Conservation (phyloP, 2,888 invertebrate species). For the Drosophila diplacantha region DNA sequence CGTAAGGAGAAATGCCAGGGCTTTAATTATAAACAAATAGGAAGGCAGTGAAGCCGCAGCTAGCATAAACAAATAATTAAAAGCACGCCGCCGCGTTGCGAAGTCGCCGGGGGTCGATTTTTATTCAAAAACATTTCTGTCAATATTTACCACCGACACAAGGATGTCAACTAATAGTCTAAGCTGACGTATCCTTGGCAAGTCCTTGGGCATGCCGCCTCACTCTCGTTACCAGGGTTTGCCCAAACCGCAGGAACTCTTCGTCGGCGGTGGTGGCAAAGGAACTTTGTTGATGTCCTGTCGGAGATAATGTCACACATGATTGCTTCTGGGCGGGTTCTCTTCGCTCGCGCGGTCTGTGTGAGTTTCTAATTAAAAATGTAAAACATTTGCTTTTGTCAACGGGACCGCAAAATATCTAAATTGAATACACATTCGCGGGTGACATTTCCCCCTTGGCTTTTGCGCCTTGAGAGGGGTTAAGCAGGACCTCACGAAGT, state of each 20-base stretch:
- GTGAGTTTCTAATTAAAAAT: constrained; percentile 71
- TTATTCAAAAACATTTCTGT: constrained; percentile 59
- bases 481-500: constrained; percentile 1
- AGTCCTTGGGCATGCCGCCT: constrained; percentile 51
- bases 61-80: constrained; percentile 70
- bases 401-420: constrained; percentile 33
- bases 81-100: constrained; percentile 56
- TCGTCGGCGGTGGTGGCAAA: constrained; percentile 22
- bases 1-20: constrained; percentile 13
- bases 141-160: constrained; percentile 61
- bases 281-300: constrained; percentile 48
- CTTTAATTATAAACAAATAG: constrained; percentile 73
- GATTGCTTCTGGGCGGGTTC: constrained; percentile 39
- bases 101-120: constrained; percentile 59
- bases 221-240: constrained; percentile 39
- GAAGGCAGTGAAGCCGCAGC: constrained; percentile 47
- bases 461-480: constrained; percentile 18
- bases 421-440: constrained; percentile 41
- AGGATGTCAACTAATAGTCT: constrained; percentile 59
- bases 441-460: constrained; percentile 25
- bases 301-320: constrained; percentile 68
- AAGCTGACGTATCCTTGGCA: constrained; percentile 47
- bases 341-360: constrained; percentile 19
- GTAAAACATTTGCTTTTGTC: constrained; percentile 58
- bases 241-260: constrained; percentile 38